Base-by-base conservation (phyloP, 1,140 invertebrate species). In the Drosophila sp. region DNA sequence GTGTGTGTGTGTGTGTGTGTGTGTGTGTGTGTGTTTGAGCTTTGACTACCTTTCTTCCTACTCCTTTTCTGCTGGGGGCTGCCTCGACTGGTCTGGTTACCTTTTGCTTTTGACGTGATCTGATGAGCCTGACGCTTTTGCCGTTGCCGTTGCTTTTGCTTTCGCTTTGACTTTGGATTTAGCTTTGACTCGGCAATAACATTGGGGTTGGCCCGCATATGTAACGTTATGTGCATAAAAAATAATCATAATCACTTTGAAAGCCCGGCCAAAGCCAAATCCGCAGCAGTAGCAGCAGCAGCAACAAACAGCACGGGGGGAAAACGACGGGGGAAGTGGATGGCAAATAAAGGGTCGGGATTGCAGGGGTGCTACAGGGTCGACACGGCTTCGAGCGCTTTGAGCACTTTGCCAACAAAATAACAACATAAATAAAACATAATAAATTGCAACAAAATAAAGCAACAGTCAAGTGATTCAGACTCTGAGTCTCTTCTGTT, bases 211-310 rank as follows among this genome's bases (percentile, higher is more conserved):
- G 56, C 59, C 61, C 50, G 70, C 59, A 58, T 48, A 45, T 77
- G 82, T 72, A 72, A 65, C 78, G 82, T 76, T 87, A 87, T 86
- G 82, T 87, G 83, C 78, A 87, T 89, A 87, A 87, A 87, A 87
- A 87, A 87, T 89, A 89, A 89, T 87, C 83, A 87, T 87, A 87
- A 87, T 82, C 83, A 82, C 83, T 87, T 89, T 5, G 76, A 82
- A 83, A 83, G 76, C 78, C 78, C 75, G 40, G 58, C 50, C 56
- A 66, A 69, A 72, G 64, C 54, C 41, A 57, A 64, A 69, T 62
- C 40, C 56, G 18, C 54, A 25, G 38, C 21, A 32, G 2, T 13
- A 41, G 61, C 14, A 36, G 51, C 11, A 16, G 36, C 8, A 3
- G 21, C n/a, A n/a, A n/a, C n/a, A n/a, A n/a, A n/a, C n/a, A n/a